Evolutionary conservation across 2,113 vertebrate species (phyloP).

Genomic region (Siniperca chuatsi): DNA sequence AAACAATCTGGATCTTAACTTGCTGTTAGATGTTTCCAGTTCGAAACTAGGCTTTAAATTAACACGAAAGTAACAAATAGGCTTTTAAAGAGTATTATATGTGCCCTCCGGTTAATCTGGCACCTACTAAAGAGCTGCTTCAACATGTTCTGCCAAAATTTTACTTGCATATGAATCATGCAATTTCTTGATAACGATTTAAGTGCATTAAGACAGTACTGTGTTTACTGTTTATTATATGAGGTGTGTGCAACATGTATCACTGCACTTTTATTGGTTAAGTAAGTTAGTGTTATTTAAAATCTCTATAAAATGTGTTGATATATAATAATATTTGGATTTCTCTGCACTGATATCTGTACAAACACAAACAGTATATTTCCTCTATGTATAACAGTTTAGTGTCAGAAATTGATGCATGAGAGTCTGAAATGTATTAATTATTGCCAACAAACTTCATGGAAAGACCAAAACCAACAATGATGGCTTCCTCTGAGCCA

Average conservation of each 20-base stretch:
- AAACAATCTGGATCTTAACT: conserved; percentile 63
- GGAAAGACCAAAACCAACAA: neutral
- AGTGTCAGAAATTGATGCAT: neutral
- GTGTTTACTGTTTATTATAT: neutral
- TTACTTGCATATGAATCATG: conserved; percentile 51
- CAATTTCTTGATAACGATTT: conserved; percentile 31
- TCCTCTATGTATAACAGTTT: neutral
- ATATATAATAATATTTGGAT: neutral
- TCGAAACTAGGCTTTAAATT: conserved; percentile 57
- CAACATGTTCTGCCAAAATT: conserved; percentile 32
- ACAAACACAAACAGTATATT: neutral
- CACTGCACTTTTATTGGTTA: neutral
- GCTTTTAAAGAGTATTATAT: conserved; percentile 59
- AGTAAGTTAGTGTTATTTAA: neutral
- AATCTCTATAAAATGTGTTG: neutral
- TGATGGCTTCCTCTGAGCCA: neutral
- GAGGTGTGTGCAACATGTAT: neutral
- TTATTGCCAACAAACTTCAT: neutral
- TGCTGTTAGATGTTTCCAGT: conserved; percentile 64
- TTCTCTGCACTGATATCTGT: neutral
- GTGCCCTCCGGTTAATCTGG: conserved; percentile 62
- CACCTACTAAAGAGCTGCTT: conserved; percentile 24
- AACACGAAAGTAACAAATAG: conserved; percentile 69
- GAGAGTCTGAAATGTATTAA: neutral
- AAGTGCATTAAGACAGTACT: conserved; percentile 5